A percentile compares a stretch with the other conserved stretches of the same genome.
phyloP scores from a whole-genome alignment of 2,888 invertebrate species.

The Drosophila tanythrix region DNA sequence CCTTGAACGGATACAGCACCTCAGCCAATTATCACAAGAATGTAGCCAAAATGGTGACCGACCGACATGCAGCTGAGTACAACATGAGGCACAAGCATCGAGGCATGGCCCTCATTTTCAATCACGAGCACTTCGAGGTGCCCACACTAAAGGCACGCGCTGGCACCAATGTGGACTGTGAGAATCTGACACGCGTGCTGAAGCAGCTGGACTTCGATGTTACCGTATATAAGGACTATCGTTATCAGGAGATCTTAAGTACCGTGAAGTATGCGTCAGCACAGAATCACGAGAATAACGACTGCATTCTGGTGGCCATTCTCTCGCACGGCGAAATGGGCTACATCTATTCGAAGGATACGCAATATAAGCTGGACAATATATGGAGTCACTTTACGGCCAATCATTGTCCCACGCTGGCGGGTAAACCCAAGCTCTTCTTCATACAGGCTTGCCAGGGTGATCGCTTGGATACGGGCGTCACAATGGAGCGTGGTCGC shows the following conservation, averaged over 20 bases:
- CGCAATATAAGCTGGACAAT: constrained; percentile 92
- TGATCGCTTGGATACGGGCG: constrained; percentile 92
- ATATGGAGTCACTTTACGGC: constrained; percentile 92
- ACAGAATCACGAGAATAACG: constrained; percentile 91
- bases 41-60: constrained; percentile 87
- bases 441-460: constrained; percentile 96
- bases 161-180: constrained; percentile 95
- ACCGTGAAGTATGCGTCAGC: constrained; percentile 89
- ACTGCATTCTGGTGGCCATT: constrained; percentile 93
- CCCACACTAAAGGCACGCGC: constrained; percentile 89
- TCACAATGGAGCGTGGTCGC: constrained; percentile 86
- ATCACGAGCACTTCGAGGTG: constrained; percentile 93
- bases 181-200: constrained; percentile 89
- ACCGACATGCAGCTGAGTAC: constrained; percentile 91
- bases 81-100: constrained; percentile 93
- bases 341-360: constrained; percentile 93
- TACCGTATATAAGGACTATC: constrained; percentile 89
- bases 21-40: constrained; percentile 75
- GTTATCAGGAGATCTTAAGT: constrained; percentile 88
- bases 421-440: constrained; percentile 92
- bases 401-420: constrained; percentile 92
- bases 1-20: constrained; percentile 69
- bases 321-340: constrained; percentile 96
- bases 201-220: constrained; percentile 90
- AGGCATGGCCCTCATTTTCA: constrained; percentile 95